Base-by-base conservation (phyloP, 2,113 vertebrate genomes). In the Boulengeromyrus knoepffleri region DNA sequence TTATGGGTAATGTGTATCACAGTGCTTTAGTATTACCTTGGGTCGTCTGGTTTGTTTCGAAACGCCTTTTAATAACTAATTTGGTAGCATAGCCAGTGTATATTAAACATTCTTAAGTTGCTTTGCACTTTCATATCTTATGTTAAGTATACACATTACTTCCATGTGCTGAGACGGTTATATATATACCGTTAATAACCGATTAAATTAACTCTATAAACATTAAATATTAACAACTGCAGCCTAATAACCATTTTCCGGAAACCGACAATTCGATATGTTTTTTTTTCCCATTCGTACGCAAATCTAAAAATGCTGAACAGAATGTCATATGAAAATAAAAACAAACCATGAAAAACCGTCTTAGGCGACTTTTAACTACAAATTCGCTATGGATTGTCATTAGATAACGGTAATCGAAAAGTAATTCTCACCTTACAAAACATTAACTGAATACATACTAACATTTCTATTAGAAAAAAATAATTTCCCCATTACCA, bases 221-320 rank as follows among this genome's bases (percentile, higher is more conserved):
- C 13, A 87, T 87, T 50, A 87, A 53, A 87, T 87, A 87, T 87
- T 50, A 53, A 87, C 13, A 84, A 39, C 17, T 85, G 39, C 45
- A 85, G 83, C 1, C 7, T n/a, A 85, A 85, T 46, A 47, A 47
- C 19, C 21, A 39, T 77, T 77, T 77, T 77, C 70, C 6, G 13
- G 15, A 77, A 36, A 39, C 15, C 36, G 3, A 77, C 31, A 77
- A 19, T 36, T 36, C 31, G 27, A 36, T 42, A 19, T 77, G 31
- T 39, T 39, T 77, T 17, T 77, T 17, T 66, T 36, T 42, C 7
- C 4, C 36, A 77, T 13, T 77, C 31, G 36, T 77, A 77, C 36
- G 36, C 15, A 80, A 70, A 70, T 70, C 62, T 13, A 5, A 66
- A 31, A 70, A 31, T 70, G n/a, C 5, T 70, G 27, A 70, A 74